phyloP scores from a whole-genome alignment of 64 coral and sea anemone genomes.

The Astreopora myriophthalma region DNA sequence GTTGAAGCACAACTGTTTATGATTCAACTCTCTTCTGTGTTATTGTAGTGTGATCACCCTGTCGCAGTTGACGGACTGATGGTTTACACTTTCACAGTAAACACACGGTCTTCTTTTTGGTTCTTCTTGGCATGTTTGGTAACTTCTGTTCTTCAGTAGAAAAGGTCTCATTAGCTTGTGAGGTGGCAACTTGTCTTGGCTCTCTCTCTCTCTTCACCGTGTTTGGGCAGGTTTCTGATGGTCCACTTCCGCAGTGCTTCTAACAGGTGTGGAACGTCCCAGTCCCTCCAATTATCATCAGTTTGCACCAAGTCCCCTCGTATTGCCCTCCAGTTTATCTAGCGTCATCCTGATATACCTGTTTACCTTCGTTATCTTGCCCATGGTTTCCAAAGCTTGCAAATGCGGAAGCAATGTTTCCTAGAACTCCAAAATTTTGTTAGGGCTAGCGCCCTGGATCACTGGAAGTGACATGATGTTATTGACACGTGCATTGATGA shows the following conservation, averaged over 20 bases:
- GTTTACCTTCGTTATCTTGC: constrained; percentile 37
- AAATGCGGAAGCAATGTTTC: not conserved
- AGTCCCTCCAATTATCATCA: constrained; percentile 60
- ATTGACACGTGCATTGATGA: constrained; percentile 44
- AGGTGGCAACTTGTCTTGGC: not conserved
- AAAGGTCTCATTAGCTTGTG: not conserved
- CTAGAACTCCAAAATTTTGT: constrained; percentile 41
- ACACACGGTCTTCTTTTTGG: constrained; percentile 26
- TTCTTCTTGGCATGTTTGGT: constrained; percentile 11
- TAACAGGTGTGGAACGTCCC: not conserved
- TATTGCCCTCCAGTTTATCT: constrained; percentile 51
- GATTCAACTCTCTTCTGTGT: not conserved
- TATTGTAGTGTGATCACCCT: constrained; percentile 1
- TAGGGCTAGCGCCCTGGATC: constrained; percentile 1
- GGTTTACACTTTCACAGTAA: constrained; percentile 41
- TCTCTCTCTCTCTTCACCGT: not conserved
- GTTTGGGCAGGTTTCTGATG: not conserved
- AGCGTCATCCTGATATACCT: constrained; percentile 47
- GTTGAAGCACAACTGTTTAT: constrained; percentile 52
- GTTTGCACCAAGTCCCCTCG: constrained; percentile 29
- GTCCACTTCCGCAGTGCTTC: constrained; percentile 48
- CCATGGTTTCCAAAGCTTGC: constrained; percentile 56
- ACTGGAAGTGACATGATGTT: constrained; percentile 39
- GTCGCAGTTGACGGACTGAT: constrained; percentile 33
- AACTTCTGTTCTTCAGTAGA: not conserved